A percentile compares a stretch with the other conserved stretches of the same genome.
phyloP scores from a whole-genome alignment of 2,797 vertebrate genomes.

The Myotis vivesi region DNA sequence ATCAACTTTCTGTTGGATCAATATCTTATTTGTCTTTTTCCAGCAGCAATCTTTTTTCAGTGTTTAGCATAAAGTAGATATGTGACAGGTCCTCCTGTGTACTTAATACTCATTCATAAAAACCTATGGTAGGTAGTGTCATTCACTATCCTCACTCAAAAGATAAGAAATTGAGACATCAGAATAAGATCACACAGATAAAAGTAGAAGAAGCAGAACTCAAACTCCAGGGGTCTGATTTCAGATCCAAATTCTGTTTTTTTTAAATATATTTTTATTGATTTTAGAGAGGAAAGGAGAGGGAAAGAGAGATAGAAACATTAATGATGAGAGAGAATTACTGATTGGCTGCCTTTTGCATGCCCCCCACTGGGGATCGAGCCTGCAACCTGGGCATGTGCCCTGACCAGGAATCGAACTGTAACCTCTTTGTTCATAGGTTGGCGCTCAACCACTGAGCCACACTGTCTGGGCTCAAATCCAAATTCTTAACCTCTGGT shows the following conservation, averaged over 20 bases:
- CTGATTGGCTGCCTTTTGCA: no score
- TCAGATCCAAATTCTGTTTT: not conserved
- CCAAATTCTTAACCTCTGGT: not conserved
- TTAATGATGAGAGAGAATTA: no score
- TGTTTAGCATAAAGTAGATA: not conserved
- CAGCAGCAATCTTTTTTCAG: not conserved
- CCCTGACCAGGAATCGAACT: no score
- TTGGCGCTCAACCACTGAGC: no score
- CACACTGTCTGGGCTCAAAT: not conserved
- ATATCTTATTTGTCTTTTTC: not conserved
- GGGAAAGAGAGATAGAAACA: no score
- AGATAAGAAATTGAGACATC: not conserved
- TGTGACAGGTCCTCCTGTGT: not conserved
- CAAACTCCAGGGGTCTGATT: not conserved
- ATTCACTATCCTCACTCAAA: not conserved
- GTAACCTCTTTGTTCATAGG: no score
- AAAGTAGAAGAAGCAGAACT: not conserved
- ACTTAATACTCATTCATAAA: not conserved
- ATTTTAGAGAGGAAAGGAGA: no score
- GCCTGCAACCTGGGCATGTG: no score
- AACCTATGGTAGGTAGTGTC: not conserved
- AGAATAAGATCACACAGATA: not conserved
- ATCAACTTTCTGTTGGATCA: not conserved
- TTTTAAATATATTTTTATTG: no score
- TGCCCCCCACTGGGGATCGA: no score